These are phyloP conservation scores for Psephotus haematonotus DNA, from an alignment of 2,113 vertebrate genomes.

Conservation along the genomic window DNA sequence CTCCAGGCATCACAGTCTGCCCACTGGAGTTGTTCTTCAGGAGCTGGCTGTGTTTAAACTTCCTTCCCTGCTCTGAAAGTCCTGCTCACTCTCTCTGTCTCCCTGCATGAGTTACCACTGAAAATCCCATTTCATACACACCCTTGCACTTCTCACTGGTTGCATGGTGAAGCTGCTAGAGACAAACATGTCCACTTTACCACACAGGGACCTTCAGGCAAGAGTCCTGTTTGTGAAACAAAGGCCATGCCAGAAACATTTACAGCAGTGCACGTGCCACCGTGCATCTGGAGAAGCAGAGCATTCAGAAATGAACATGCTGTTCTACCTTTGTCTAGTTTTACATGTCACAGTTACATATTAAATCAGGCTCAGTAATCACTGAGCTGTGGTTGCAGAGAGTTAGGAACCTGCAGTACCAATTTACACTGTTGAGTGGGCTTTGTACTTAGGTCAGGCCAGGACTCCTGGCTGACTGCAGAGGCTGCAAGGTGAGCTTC, in stretches of 20 bases:
- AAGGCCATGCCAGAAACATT: neutral
- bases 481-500: neutral
- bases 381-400: neutral
- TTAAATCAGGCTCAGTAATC: neutral
- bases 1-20: neutral
- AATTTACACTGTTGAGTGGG: neutral
- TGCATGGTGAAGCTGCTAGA: neutral
- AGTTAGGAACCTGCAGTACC: neutral
- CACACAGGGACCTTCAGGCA: neutral
- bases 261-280: neutral
- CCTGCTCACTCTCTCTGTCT: neutral
- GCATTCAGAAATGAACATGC: neutral
- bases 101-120: too few relatives aligned
- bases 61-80: neutral
- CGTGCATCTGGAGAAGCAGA: neutral
- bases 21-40: neutral
- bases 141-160: neutral
- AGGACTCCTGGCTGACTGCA: neutral
- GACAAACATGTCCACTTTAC: neutral
- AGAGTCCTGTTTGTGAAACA: neutral
- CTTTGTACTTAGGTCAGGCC: neutral
- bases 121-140: rapidly evolving
- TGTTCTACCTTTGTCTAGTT: neutral
- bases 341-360: neutral
- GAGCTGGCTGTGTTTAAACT: neutral